These are phyloP conservation scores for Actinemys pallida DNA, from an alignment of 2,113 vertebrate genomes.

Conservation along the genomic window DNA sequence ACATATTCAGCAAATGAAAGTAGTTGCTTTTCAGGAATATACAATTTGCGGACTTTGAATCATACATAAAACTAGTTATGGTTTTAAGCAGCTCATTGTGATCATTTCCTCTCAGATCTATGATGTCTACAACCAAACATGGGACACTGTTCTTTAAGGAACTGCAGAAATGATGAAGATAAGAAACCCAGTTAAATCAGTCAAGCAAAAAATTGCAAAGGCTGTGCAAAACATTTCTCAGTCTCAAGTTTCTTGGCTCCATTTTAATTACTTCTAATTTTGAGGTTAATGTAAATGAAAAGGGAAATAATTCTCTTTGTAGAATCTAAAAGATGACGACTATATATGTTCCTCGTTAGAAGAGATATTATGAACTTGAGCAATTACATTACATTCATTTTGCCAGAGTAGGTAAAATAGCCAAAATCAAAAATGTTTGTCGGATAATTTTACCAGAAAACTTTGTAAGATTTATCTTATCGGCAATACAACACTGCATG, in stretches of 20 bases:
- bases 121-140: background rate
- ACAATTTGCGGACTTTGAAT: background rate
- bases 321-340: background rate
- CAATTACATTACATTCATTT: background rate
- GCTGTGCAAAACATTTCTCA: background rate
- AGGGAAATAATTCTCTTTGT: background rate
- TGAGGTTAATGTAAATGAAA: conserved; percentile 18
- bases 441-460: background rate
- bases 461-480: background rate
- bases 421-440: background rate
- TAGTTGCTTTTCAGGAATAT: background rate
- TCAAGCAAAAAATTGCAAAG: background rate
- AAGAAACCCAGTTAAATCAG: background rate
- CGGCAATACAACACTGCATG: background rate
- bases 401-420: background rate
- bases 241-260: accelerated
- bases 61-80: background rate
- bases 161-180: background rate
- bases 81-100: background rate
- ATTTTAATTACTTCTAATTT: background rate
- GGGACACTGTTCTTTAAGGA: background rate
- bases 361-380: background rate
- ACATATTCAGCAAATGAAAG: background rate
- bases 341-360: background rate
- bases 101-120: background rate